Evolutionary conservation across 2,888 invertebrate species (phyloP), one percentile per base, ranked within the genome.

Genomic region (Cistogaster globosa): DNA sequence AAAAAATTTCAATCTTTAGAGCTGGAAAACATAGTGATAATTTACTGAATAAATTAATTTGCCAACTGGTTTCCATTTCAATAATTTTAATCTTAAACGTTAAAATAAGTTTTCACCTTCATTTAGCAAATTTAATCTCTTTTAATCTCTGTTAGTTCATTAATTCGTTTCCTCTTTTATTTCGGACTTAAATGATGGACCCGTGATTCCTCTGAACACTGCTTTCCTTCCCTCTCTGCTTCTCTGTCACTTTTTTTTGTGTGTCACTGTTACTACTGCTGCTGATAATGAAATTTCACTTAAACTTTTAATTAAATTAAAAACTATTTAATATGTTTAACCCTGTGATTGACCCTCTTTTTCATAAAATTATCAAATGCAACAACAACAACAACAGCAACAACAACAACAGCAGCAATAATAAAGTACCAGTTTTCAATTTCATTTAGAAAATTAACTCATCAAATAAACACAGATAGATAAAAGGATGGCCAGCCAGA

Each of bases 271-370:
- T 48, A 48, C 16, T 16, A n/a, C 12, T 16, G 45, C 16, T 48
- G 16, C n/a, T n/a, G 45, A 12, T 48, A 48, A 48, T 48, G 45
- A 48, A 48, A 48, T 5, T 48, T 18, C 11, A 12, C 7, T 48
- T 38, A 14, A 22, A 53, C 57, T 58, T 82, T 58, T 77, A 83
- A 83, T 83, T 83, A 72, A 83, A 72, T 83, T 83, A 67, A 77
- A 76, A 83, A 72, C 82, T 77, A 82, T 77, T 77, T 72, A 71
- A 77, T 69, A 42, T 58, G 53, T 71, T 83, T 72, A 83, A 83
- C 82, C 71, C 77, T 32, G 65, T 18, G 65, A 71, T 58, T 72
- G 82, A 77, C 71, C 76, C 82, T 77, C 2, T 77, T 82, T 48
- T 48, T 22, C n/a, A 67, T 57, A 71, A 32, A 32, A 42, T 42